phyloP scores from a whole-genome alignment of 2,797 vertebrate genomes.

The Bufotes viridis region DNA sequence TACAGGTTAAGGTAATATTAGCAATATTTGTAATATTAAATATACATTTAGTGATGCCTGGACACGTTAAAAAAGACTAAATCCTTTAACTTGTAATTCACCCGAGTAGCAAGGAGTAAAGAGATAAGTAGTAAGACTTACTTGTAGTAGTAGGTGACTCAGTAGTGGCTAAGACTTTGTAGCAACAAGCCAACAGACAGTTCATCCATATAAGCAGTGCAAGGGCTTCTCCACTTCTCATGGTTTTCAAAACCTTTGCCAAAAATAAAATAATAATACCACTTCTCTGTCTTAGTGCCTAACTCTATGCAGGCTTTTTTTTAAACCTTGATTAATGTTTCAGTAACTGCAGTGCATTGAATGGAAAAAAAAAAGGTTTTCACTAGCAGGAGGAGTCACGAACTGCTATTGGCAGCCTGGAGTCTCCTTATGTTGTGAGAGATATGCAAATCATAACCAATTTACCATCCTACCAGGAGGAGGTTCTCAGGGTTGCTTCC shows the following conservation, averaged over 20 bases:
- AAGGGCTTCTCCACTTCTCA: conserved; percentile 52
- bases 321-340: conserved; percentile 46
- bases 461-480: conserved; percentile 53
- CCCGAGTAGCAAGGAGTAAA: background rate
- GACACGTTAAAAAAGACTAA: background rate
- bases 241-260: conserved; percentile 40
- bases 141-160: conserved; percentile 40
- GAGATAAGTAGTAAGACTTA: conserved; percentile 24
- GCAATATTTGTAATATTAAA: background rate
- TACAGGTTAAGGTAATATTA: no score
- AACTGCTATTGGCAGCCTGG: conserved; percentile 46
- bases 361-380: conserved; percentile 10
- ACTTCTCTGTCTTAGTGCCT: background rate
- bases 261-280: conserved; percentile 26
- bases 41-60: background rate
- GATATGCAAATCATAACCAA: conserved; percentile 60
- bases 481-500: conserved; percentile 33
- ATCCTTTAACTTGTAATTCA: background rate
- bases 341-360: conserved; percentile 30
- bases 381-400: conserved; percentile 47
- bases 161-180: conserved; percentile 38
- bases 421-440: conserved; percentile 57
- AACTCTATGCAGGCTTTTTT: conserved; percentile 23
- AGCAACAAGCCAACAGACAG: conserved; percentile 19
- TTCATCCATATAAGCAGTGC: conserved; percentile 51